Conservation (phyloP, 2,113 vertebrate species). For the Ammospiza nelsoni region DNA sequence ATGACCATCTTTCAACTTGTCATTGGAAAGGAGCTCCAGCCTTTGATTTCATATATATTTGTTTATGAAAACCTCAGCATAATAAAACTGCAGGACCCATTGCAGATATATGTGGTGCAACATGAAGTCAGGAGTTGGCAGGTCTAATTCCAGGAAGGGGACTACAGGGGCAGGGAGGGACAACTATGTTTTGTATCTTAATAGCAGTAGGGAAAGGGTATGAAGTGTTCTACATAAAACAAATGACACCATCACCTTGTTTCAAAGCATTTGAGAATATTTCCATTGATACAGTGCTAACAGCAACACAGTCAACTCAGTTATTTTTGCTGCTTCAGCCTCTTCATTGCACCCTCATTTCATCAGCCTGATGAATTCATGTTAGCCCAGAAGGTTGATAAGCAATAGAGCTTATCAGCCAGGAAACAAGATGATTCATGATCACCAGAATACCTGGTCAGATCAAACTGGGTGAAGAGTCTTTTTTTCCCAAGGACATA, state of each 20-base stretch:
- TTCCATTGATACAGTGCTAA: neutral
- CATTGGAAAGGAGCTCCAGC: neutral
- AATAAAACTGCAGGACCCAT: neutral
- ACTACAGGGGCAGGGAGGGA: neutral
- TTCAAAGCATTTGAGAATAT: neutral
- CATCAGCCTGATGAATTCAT: neutral
- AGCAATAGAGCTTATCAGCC: neutral
- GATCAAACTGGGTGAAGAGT: neutral
- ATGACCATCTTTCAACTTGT: neutral
- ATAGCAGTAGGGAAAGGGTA: neutral
- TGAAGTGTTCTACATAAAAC: neutral
- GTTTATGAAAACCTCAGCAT: neutral
- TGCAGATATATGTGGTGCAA: neutral
- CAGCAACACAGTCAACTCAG: neutral
- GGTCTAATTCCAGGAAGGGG: neutral
- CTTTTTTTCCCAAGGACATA: neutral
- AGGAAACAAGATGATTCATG: neutral
- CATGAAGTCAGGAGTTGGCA: neutral
- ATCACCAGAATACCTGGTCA: neutral
- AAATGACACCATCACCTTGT: neutral
- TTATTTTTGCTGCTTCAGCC: neutral
- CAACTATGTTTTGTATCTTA: neutral
- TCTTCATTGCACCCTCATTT: neutral
- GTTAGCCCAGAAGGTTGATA: neutral
- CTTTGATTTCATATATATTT: neutral